Percentiles rank a stretch among this genome's conserved stretches.
Conservation (phyloP, 2,888 invertebrate species). For the Phortica okadai region DNA sequence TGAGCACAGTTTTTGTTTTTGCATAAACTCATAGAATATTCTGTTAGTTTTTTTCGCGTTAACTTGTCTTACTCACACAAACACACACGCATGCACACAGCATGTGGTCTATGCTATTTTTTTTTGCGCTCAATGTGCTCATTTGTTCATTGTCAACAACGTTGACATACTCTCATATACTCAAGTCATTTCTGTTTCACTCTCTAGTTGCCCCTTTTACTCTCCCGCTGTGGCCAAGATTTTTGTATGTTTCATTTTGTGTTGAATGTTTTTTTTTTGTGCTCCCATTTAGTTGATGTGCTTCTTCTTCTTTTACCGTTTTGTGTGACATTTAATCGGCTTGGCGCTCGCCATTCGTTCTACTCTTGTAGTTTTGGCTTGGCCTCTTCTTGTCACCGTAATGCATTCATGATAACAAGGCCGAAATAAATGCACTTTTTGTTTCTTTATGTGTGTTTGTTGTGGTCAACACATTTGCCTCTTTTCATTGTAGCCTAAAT, state of each 20-base stretch:
- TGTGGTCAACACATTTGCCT: no score
- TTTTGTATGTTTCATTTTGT: not conserved
- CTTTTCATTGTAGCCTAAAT: no score
- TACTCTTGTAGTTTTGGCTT: no score
- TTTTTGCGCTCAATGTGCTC: no score
- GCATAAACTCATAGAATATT: no score
- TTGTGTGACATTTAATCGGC: slow-evolving; percentile 38
- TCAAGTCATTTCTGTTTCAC: no score
- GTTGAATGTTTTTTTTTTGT: slow-evolving; percentile 11
- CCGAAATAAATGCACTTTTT: slow-evolving; percentile 25
- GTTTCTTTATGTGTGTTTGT: slow-evolving; percentile 1
- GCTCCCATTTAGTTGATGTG: slow-evolving; percentile 43
- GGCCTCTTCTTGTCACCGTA: no score
- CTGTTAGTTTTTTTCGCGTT: no score
- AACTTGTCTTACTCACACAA: slow-evolving; percentile 31
- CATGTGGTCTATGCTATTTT: no score
- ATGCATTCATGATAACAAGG: slow-evolving; percentile 29
- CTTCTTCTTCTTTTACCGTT: not conserved
- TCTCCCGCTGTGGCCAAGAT: slow-evolving; percentile 20
- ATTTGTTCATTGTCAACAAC: no score
- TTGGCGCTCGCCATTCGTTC: not conserved
- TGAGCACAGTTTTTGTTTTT: slow-evolving; percentile 1
- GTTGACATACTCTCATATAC: no score
- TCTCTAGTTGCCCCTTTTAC: slow-evolving; percentile 7
- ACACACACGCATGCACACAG: slow-evolving; percentile 32